These are phyloP conservation scores for Haplochromis vanheusdeni DNA, from an alignment of 2,113 vertebrate species.

Conservation along the genomic window DNA sequence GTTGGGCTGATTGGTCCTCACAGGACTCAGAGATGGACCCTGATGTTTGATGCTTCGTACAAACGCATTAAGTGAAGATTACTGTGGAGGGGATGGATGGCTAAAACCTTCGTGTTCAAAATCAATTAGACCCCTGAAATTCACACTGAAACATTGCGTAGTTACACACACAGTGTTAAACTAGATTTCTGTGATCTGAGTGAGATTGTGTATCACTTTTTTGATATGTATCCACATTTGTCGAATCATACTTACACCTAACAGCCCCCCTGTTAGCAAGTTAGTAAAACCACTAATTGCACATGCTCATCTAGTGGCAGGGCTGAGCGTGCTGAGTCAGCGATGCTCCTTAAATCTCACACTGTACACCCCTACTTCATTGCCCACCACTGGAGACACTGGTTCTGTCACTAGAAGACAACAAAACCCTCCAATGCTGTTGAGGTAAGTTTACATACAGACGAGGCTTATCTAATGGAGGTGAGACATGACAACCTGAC, in stretches of 20 bases:
- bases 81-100: not conserved
- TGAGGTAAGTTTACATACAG: not conserved
- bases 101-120: not conserved
- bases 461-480: not conserved
- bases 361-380: not conserved
- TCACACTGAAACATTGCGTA: not conserved
- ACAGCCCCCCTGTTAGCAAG: not conserved
- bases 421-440: not conserved
- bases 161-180: not conserved
- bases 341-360: not conserved
- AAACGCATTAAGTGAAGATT: not conserved
- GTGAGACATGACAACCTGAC: slow-evolving; percentile 1
- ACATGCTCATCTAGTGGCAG: not conserved
- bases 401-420: not conserved
- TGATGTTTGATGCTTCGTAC: slow-evolving; percentile 15
- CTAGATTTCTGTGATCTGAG: not conserved
- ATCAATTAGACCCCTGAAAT: slow-evolving; percentile 1
- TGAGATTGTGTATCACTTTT: not conserved
- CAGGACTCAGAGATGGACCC: slow-evolving; percentile 8
- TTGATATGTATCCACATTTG: not conserved
- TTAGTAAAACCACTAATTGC: not conserved
- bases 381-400: not conserved
- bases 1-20: slow-evolving; percentile 23
- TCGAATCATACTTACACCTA: not conserved
- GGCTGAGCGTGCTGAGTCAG: not conserved